A percentile compares a stretch with the other conserved stretches of the same genome.
phyloP scores from a whole-genome alignment of 2,797 vertebrate species.

The Carapus acus region DNA sequence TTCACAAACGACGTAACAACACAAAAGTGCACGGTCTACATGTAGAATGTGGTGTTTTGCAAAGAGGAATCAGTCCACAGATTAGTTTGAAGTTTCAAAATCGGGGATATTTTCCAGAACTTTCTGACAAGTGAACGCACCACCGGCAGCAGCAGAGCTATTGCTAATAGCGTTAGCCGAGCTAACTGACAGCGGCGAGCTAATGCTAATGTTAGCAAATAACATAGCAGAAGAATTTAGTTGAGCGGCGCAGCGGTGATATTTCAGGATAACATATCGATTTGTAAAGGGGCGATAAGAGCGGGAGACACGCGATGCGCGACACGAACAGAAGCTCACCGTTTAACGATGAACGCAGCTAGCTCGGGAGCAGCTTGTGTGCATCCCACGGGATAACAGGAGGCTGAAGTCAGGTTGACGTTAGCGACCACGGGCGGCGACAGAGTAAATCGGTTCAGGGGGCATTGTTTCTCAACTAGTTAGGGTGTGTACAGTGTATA shows the following conservation, averaged over 20 bases:
- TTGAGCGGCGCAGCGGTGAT: neutral
- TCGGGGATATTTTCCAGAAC: conserved; percentile 65
- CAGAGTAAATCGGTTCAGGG: fast-evolving
- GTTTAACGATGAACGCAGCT: conserved; percentile 8
- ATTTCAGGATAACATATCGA: neutral
- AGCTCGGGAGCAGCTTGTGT: conserved; percentile 51
- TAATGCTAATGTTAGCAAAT: conserved; percentile 39
- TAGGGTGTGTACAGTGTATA: no score
- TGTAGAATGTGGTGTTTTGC: no score
- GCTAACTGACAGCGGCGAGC: conserved; percentile 5
- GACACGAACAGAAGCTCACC: conserved; percentile 22
- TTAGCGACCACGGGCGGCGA: neutral
- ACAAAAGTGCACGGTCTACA: no score
- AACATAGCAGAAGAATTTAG: conserved; percentile 4
- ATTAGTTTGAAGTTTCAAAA: no score
- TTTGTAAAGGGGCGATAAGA: no score
- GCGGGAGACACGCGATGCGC: neutral
- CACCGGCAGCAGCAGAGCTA: conserved; percentile 14
- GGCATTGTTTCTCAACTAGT: fast-evolving
- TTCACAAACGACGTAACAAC: no score
- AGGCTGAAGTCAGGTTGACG: conserved; percentile 38
- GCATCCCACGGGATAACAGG: neutral
- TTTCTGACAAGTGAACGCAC: conserved; percentile 50
- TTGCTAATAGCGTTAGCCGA: conserved; percentile 24
- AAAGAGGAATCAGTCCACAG: no score